Base-by-base conservation (phyloP, 2,113 vertebrate genomes). In the Manacus vitellinus region DNA sequence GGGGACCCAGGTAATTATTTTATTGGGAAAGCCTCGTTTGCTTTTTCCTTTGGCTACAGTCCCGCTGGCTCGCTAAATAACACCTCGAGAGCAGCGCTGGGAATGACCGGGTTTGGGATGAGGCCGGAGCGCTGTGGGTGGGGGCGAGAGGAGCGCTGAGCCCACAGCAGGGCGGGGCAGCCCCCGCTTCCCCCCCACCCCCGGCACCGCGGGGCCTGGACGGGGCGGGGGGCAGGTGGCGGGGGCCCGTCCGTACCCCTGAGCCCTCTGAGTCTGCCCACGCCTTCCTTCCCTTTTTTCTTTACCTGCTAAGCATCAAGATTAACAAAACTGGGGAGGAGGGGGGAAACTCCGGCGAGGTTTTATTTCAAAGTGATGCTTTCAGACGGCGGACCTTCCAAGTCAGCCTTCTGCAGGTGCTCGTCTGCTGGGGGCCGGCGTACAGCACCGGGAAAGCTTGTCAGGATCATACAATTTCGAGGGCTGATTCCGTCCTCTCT, bases 401-500 rank as follows among this genome's bases (percentile, higher is more conserved):
- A 51, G 51, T 2, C 74, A n/a, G 74, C 80, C 63, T 78, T 44
- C 63, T 28, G 91, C 92, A 92, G 92, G 85, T 89, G 73, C 54
- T 51, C 7, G 3, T n/a, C 91, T 76, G 86, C 79, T 81, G 85
- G 83, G 33, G 49, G 82, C 75, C 51, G 24, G 91, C 27, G 14
- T 20, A 5, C 33, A 28, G 71, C 83, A 31, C 46, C 62, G 51
- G 52, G 82, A 76, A 74, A 71, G 72, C 80, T 81, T 94, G 93
- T 92, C 92, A 30, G 56, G 30, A 65, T 88, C 93, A 21, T 58
- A 31, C 59, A 39, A 49, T 59, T 76, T 91, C 61, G 18, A 70
- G 72, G 90, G 85, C 93, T 78, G 90, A 95, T 97, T 95, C 74
- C 46, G 8, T 35, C 92, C 73, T 87, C 52, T 28, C 80, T 39